Evolutionary conservation across 2,888 invertebrate species (phyloP).

Genomic region (Clepsis dumicolana): DNA sequence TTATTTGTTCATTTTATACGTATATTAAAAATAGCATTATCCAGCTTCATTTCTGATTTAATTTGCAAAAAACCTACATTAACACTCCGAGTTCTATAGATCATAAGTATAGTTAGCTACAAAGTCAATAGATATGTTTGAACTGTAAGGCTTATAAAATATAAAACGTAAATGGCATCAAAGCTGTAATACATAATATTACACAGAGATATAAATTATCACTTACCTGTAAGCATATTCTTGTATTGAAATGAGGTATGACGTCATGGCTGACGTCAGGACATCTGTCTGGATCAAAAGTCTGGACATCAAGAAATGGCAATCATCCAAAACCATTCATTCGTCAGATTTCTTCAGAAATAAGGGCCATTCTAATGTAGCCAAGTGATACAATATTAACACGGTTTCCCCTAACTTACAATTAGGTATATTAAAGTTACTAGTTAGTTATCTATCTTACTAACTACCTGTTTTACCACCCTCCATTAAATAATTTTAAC

Average conservation of each 20-base stretch:
- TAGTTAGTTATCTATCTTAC: too few relatives aligned
- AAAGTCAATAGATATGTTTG: neutral
- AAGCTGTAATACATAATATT: neutral
- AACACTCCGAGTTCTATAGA: neutral
- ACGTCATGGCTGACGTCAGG: conserved; percentile 76
- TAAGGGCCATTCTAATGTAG: conserved; percentile 61
- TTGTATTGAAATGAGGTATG: conserved; percentile 52
- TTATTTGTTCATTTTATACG: too few relatives aligned
- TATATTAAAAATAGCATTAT: too few relatives aligned
- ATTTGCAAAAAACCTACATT: too few relatives aligned
- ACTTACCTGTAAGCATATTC: conserved; percentile 4
- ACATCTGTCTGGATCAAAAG: conserved; percentile 81
- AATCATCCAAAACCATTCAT: conserved; percentile 78
- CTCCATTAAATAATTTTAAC: too few relatives aligned
- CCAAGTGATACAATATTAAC: neutral
- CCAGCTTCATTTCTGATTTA: too few relatives aligned
- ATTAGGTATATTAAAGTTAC: too few relatives aligned
- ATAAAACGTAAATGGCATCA: neutral
- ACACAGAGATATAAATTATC: conserved; percentile 3
- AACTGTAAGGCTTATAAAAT: neutral
- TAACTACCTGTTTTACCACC: too few relatives aligned
- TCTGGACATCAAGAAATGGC: conserved; percentile 79
- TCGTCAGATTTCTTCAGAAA: conserved; percentile 74
- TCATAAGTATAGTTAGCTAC: neutral
- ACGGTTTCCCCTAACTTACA: neutral